Evolutionary conservation across 2,888 invertebrate genomes (phyloP), one percentile per base, ranked within the genome.

Genomic region (Eugnorisma glareosa): DNA sequence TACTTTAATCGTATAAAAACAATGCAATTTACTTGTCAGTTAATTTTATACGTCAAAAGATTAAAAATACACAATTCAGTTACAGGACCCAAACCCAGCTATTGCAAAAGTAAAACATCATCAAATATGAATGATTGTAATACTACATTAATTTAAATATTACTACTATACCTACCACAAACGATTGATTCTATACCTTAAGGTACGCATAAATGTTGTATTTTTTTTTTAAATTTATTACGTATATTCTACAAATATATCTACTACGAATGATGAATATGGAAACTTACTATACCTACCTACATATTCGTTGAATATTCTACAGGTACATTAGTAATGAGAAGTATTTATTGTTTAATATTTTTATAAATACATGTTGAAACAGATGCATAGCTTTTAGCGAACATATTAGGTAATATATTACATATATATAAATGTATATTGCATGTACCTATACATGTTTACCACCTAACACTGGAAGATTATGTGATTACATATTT

Each of bases 51-150:
- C 63, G 75, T 74, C 69, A 84, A 88, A 84, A 78, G 40, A 83
- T 85, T 86, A 81, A 84, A 84, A 81, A 85, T 84, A 84, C 79
- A 83, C 72, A 86, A 77, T 73, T 80, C 43, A 79, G 86, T 82
- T 37, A 79, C 45, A 89, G 95, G 95, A 95, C 95, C 95, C 95
- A 91, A 93, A 91, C 91, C 95, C 95, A 95, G 95, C 95, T 95
- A 95, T 95, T 93, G 94, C 83, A 85, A 81, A 81, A 85, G 37
- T 75, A 75, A 82, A 77, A 81, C 77, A 67, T 83, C 79, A 89
- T 89, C 92, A 92, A 94, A 92, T 93, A 93, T 92, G 93, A 94
- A 92, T 93, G 92, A 91, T 89, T 89, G 84, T 85, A 81, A 73
- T 57, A 72, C 35, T 69, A 67, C 0, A 69, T 54, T 73, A 51